Conservation (phyloP, 64 coral and sea anemone genomes). For the Pachyseris speciosa region DNA sequence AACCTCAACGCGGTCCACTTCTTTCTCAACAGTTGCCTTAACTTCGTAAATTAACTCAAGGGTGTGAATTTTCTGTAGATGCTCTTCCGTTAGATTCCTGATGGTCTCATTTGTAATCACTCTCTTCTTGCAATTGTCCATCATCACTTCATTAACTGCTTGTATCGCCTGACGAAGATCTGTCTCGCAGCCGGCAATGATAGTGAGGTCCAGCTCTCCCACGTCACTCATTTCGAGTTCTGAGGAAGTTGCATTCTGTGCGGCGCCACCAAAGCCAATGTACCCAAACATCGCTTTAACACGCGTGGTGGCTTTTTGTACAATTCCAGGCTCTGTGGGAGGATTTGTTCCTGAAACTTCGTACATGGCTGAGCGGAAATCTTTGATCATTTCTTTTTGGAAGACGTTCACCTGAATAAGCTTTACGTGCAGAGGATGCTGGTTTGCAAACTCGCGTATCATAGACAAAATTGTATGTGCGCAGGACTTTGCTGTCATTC, state of each 20-base stretch:
- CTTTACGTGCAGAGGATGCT: background rate
- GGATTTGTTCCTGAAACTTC: slow-evolving; percentile 15
- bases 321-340: no score
- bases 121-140: slow-evolving; percentile 38
- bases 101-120: slow-evolving; percentile 51
- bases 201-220: background rate
- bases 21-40: slow-evolving; percentile 6
- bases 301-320: background rate
- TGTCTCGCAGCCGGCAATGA: background rate
- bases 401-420: slow-evolving; percentile 61
- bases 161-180: slow-evolving; percentile 31
- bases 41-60: slow-evolving; percentile 11
- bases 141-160: slow-evolving; percentile 31
- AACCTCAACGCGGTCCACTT: slow-evolving; percentile 20
- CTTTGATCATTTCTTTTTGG: slow-evolving; percentile 51
- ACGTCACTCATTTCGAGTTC: no score
- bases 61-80: slow-evolving; percentile 4
- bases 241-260: background rate
- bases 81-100: background rate
- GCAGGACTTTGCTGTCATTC: slow-evolving; percentile 19
- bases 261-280: background rate
- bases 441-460: slow-evolving; percentile 50
- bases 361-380: slow-evolving; percentile 32
- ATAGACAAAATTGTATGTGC: slow-evolving; percentile 61
- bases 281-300: no score